phyloP scores from a whole-genome alignment of 2,797 vertebrate species.

The Lagodon rhomboides region DNA sequence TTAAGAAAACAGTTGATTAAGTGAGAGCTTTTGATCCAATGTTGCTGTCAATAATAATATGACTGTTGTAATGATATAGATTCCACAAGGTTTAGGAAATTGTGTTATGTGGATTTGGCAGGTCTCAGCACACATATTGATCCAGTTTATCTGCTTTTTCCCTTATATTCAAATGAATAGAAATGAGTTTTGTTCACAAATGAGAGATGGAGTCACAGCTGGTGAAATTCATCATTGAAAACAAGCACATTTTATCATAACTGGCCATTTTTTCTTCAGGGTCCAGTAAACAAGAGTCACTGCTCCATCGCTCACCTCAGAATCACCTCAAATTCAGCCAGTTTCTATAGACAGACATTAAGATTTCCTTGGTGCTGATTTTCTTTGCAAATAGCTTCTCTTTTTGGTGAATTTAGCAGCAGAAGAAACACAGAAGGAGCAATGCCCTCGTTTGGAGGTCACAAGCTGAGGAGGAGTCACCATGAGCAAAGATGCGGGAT shows the following conservation, averaged over 20 bases:
- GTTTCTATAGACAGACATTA: not conserved
- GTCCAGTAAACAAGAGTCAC: constrained; percentile 18
- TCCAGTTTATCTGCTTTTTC: not conserved
- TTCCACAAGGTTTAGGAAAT: not conserved
- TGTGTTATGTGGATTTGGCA: not conserved
- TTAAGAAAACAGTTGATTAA: not conserved
- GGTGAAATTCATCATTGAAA: not conserved
- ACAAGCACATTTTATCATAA: not conserved
- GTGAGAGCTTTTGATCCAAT: not conserved
- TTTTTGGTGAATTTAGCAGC: constrained; percentile 25
- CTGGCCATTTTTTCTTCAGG: not conserved
- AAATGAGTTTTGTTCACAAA: not conserved
- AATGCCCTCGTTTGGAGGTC: constrained; percentile 80
- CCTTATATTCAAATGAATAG: not conserved
- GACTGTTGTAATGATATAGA: not conserved
- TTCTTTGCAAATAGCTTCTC: constrained; percentile 3
- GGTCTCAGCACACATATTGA: not conserved
- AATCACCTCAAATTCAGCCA: not conserved
- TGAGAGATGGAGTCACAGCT: not conserved
- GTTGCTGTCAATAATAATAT: not conserved
- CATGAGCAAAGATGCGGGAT: constrained; percentile 80
- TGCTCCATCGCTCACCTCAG: not conserved
- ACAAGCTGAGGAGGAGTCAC: constrained; percentile 74
- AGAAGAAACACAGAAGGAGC: constrained; percentile 45
- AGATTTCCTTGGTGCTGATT: constrained; percentile 20